Conservation (phyloP, 1,140 invertebrate genomes). For the Macrostomum lignano region DNA sequence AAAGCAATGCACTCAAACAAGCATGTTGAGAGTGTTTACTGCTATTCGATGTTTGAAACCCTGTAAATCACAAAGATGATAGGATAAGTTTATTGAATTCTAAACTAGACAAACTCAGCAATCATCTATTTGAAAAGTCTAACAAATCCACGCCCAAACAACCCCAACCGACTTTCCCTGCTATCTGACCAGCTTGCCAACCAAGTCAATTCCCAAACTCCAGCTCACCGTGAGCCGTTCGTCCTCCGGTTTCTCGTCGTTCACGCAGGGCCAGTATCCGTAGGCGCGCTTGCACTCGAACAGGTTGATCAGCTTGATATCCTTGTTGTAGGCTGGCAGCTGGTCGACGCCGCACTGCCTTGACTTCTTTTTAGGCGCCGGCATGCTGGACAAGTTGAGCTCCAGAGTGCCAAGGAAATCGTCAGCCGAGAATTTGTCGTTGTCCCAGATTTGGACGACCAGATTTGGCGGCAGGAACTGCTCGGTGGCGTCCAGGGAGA, state of each 20-base stretch:
- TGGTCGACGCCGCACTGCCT: constrained; percentile 14
- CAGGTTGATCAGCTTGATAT: constrained; percentile 22
- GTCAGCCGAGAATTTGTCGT: constrained; percentile 31
- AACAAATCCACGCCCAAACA: too few species aligned
- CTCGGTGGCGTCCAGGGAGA: constrained; percentile 28
- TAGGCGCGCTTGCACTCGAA: constrained; percentile 27
- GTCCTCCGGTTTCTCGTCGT: constrained; percentile 14
- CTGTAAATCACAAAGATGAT: constrained; percentile 1
- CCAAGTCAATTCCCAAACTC: too few species aligned
- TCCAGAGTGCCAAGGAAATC: constrained; percentile 29
- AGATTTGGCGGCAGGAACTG: constrained; percentile 21
- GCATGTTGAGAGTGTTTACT: too few species aligned
- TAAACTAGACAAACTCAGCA: too few species aligned
- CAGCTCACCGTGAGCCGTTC: constrained; percentile 17
- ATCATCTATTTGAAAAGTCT: too few species aligned
- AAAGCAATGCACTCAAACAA: too few species aligned
- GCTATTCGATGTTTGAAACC: too few species aligned
- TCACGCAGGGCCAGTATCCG: constrained; percentile 30
- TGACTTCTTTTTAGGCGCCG: constrained; percentile 20
- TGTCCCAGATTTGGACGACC: constrained; percentile 31
- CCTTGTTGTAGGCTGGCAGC: constrained; percentile 13
- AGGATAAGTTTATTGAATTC: too few species aligned
- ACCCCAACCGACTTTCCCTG: too few species aligned
- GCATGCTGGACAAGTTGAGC: constrained; percentile 25
- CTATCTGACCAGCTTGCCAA: too few species aligned